Conservation (phyloP, 2,888 invertebrate genomes). For the Quadriops clusia region DNA sequence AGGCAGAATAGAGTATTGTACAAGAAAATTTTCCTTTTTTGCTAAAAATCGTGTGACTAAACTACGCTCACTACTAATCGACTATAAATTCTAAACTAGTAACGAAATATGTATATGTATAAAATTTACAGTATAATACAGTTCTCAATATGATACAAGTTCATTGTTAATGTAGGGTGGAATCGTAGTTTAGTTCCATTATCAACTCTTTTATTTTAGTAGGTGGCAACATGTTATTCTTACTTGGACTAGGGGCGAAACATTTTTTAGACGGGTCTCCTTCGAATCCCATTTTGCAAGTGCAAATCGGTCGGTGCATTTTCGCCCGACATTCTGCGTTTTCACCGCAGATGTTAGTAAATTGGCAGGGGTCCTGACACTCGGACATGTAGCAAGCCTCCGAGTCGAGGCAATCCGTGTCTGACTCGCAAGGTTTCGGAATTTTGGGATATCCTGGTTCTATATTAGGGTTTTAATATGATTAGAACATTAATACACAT, state of each 20-base stretch:
- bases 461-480: too few species aligned
- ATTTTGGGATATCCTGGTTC: slow-evolving; percentile 59
- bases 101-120: slow-evolving; percentile 5
- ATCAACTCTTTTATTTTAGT: slow-evolving; percentile 7
- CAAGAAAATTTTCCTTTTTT: slow-evolving; percentile 9
- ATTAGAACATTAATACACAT: slow-evolving; percentile 9
- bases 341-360: slow-evolving; percentile 63
- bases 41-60: slow-evolving; percentile 4
- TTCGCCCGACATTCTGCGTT: slow-evolving; percentile 69
- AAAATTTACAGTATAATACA: slow-evolving; percentile 5
- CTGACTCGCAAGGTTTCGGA: slow-evolving; percentile 69
- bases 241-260: slow-evolving; percentile 64
- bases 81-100: too few species aligned
- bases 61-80: too few species aligned
- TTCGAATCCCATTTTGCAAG: slow-evolving; percentile 67
- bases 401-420: slow-evolving; percentile 71
- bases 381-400: slow-evolving; percentile 74
- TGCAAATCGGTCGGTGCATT: slow-evolving; percentile 74
- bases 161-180: not conserved
- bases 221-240: slow-evolving; percentile 33
- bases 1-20: slow-evolving; percentile 11
- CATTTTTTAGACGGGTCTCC: slow-evolving; percentile 75
- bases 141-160: not conserved
- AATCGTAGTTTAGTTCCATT: not conserved
- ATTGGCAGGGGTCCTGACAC: slow-evolving; percentile 74